phyloP scores from a whole-genome alignment of 2,888 invertebrate species.

The Unio delphinus region DNA sequence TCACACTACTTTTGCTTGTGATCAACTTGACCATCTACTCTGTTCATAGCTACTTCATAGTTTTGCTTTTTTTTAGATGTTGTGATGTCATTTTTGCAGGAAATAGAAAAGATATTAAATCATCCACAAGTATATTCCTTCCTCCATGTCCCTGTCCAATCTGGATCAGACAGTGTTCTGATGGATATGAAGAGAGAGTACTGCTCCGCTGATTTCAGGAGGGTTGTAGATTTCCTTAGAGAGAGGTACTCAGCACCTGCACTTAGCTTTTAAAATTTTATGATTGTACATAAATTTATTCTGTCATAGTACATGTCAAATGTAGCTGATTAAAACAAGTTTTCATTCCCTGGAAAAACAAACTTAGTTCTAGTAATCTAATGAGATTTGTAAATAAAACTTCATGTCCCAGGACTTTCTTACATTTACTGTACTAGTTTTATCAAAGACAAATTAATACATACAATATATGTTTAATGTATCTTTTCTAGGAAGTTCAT shows the following conservation, averaged over 20 bases:
- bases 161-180: conserved; percentile 93
- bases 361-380: too few relatives aligned
- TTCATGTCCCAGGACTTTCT: too few relatives aligned
- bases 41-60: background rate
- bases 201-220: conserved; percentile 88
- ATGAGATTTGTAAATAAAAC: too few relatives aligned
- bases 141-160: conserved; percentile 97
- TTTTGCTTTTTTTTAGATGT: conserved; percentile 1
- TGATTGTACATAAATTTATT: background rate
- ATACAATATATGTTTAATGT: too few relatives aligned
- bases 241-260: conserved; percentile 74
- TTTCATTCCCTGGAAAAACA: too few relatives aligned
- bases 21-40: background rate
- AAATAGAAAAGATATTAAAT: conserved; percentile 86
- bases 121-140: conserved; percentile 95
- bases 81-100: conserved; percentile 68
- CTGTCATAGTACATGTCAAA: too few relatives aligned
- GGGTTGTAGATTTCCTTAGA: conserved; percentile 87
- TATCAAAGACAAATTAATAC: too few relatives aligned
- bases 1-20: too few relatives aligned
- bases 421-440: too few relatives aligned
- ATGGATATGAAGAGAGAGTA: conserved; percentile 98
- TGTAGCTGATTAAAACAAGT: background rate
- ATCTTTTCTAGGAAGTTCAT: too few relatives aligned
- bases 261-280: background rate